Conservation (phyloP, 1,140 invertebrate species). For the Lanistes nyassanus region DNA sequence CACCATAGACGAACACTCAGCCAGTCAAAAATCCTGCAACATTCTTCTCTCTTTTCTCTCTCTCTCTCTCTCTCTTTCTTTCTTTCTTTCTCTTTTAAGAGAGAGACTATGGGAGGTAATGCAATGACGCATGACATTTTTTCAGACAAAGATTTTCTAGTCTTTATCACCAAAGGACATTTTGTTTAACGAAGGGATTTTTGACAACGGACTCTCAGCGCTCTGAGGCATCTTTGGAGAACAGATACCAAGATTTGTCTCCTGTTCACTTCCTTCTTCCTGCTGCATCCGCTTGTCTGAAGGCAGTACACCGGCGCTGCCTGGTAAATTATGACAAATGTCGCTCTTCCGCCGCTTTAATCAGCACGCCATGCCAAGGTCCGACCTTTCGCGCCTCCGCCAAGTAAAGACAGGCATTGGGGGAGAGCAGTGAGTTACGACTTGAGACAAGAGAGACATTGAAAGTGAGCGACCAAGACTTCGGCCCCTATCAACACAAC, state of each 20-base stretch:
- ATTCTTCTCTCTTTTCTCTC: constrained; percentile 1
- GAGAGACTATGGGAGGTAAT: background rate
- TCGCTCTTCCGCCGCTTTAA: background rate
- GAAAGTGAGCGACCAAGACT: too few relatives aligned
- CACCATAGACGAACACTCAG: too few relatives aligned
- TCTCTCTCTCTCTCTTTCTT: background rate
- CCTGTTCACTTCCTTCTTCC: background rate
- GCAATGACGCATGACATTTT: background rate
- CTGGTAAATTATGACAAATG: constrained; percentile 23
- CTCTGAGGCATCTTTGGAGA: background rate
- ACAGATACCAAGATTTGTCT: constrained; percentile 12
- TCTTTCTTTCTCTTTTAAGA: background rate
- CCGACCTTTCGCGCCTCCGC: constrained; percentile 21
- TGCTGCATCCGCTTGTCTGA: constrained; percentile 22
- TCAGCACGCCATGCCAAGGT: constrained; percentile 15
- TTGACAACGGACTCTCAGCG: background rate
- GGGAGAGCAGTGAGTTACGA: constrained; percentile 11
- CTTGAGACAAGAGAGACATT: constrained; percentile 15
- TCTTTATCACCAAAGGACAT: constrained; percentile 22
- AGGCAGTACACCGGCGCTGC: background rate
- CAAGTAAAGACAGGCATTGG: constrained; percentile 9
- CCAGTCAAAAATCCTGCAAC: too few relatives aligned
- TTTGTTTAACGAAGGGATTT: constrained; percentile 25
- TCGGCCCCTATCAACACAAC: too few relatives aligned
- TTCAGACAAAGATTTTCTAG: background rate